Conservation (phyloP, 2,113 vertebrate species). For the Oncorhynchus tshawytscha region DNA sequence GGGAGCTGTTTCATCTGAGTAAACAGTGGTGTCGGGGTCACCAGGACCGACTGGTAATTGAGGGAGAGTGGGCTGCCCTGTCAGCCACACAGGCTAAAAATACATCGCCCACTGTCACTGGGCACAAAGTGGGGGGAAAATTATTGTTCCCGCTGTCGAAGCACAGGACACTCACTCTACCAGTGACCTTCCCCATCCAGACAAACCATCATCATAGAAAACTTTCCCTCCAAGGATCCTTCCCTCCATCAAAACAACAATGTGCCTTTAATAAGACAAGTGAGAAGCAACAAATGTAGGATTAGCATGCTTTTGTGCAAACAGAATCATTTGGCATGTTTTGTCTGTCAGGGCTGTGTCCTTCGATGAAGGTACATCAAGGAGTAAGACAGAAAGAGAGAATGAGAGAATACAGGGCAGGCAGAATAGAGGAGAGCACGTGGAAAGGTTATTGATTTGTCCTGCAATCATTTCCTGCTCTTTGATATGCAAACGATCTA, state of each 20-base stretch:
- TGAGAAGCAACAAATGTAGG: constrained; percentile 14
- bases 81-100: constrained; percentile 82
- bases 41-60: constrained; percentile 85
- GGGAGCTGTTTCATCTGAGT: constrained; percentile 80
- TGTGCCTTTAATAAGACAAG: constrained; percentile 35
- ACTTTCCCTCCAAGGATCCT: constrained; percentile 22
- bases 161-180: constrained; percentile 76
- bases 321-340: constrained; percentile 50
- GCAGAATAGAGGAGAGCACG: constrained; percentile 39
- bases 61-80: constrained; percentile 78
- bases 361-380: constrained; percentile 62
- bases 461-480: constrained; percentile 99
- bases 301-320: constrained; percentile 49
- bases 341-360: constrained; percentile 55
- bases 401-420: constrained; percentile 34
- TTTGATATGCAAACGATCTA: constrained; percentile 99
- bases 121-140: constrained; percentile 82
- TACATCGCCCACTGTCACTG: constrained; percentile 86
- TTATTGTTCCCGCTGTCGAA: constrained; percentile 79
- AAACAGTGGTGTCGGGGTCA: constrained; percentile 84
- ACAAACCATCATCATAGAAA: constrained; percentile 25
- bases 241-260: constrained; percentile 36
- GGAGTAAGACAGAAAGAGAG: constrained; percentile 40
- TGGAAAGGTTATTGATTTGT: constrained; percentile 99
- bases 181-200: constrained; percentile 87